Evolutionary conservation across 2,797 vertebrate genomes (phyloP).

Genomic region (Galagoides demidoff): DNA sequence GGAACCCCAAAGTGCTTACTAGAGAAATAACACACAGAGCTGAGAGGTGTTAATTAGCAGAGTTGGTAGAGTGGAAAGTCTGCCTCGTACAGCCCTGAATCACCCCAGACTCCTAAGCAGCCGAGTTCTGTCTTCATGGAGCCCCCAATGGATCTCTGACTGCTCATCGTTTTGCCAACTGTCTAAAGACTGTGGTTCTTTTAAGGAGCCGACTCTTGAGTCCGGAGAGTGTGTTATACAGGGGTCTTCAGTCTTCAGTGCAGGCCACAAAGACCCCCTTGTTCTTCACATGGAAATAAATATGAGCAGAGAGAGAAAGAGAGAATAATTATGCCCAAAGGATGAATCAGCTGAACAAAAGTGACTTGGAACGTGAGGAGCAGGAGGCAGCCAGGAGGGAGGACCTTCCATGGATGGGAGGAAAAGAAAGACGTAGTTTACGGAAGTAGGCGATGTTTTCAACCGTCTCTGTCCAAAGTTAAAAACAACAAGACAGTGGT

Average conservation of each 20-base stretch:
- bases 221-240: accelerated
- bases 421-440: accelerated
- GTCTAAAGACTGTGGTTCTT: neutral
- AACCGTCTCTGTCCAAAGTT: neutral
- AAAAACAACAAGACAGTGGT: accelerated
- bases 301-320: neutral
- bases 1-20: accelerated
- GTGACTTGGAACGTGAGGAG: accelerated
- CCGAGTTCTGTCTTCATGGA: neutral
- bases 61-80: neutral
- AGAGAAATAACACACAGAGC: neutral
- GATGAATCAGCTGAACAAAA: neutral
- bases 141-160: neutral
- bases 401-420: accelerated
- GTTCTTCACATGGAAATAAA: neutral
- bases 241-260: neutral
- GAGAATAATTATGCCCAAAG: accelerated
- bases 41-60: too few relatives aligned
- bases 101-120: neutral
- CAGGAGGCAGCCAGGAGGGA: accelerated
- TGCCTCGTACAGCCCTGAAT: neutral
- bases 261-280: neutral
- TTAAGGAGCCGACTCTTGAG: accelerated
- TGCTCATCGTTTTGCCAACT: neutral
- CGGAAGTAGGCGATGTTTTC: accelerated